Evolutionary conservation across 2,888 invertebrate species (phyloP), one percentile per base, ranked within the genome.

Genomic region (Mycalesis mineus): DNA sequence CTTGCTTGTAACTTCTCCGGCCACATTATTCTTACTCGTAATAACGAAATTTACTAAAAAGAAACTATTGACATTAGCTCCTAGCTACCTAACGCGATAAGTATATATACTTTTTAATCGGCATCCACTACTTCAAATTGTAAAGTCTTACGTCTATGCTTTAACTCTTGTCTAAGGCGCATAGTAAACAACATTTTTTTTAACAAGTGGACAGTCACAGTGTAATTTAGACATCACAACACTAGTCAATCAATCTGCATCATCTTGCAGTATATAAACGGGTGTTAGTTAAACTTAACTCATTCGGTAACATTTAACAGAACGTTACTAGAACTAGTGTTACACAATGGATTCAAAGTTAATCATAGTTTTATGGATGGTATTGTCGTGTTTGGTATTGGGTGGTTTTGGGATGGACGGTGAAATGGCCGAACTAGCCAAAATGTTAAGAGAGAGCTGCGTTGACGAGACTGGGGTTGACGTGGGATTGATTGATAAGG

Each of bases 371-470:
- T 14, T 64, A 31, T 49, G 61, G 33, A 40, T 61, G 54, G 31
- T 67, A 60, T 49, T 63, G 49, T 58, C 63, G 31, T 58, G 47
- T 17, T 41, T 60, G 13, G 33, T 66, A 51, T 62, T 55, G 49
- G 64, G 53, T 39, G 54, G 56, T 7, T 42, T 39, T 53, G 66
- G 65, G 28, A 62, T 88, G 71, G 86, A 87, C 65, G 78, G 75
- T 2, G 87, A 88, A 58, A 82, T 85, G 84, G 82, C 80, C 1
- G 88, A 88, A 64, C 68, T 88, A 54, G 83, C 82, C 15, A 68
- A 68, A 59, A 81, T 84, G 82, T 69, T 88, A 67, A 77, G 85
- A 53, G 84, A 85, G 28, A 76, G 65, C 65, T 88, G 88, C 70
- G 74, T 62, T 0, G 82, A 58, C 1, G 87, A 88, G 64, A 79